Evolutionary conservation across 1,140 invertebrate genomes (phyloP).

Genomic region (Leptopilina clavipes): DNA sequence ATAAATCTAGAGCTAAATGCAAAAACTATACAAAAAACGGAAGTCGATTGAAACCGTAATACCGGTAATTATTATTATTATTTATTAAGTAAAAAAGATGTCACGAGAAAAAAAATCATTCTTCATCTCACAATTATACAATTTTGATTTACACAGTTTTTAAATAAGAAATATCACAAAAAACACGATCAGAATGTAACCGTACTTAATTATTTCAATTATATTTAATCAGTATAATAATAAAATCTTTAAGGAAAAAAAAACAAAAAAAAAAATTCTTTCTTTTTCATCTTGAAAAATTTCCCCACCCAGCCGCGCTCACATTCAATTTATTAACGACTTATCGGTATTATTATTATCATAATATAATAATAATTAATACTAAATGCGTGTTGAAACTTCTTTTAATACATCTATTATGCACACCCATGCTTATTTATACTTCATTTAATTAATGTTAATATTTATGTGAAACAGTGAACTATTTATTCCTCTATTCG

Average conservation of each 20-base stretch:
- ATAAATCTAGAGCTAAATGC: constrained; percentile 23
- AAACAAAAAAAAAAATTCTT: background rate
- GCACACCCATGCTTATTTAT: constrained; percentile 65
- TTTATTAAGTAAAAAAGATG: constrained; percentile 7
- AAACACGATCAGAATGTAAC: constrained; percentile 28
- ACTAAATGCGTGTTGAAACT: constrained; percentile 58
- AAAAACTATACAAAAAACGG: constrained; percentile 25
- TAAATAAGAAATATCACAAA: constrained; percentile 25
- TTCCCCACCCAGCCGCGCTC: background rate
- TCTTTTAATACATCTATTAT: constrained; percentile 59
- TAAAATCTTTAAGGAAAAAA: too few species aligned
- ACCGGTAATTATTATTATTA: background rate
- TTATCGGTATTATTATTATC: constrained; percentile 41
- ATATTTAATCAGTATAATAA: background rate
- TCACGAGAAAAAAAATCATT: constrained; percentile 7
- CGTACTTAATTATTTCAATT: constrained; percentile 15
- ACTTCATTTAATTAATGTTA: constrained; percentile 50
- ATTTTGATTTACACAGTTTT: constrained; percentile 21
- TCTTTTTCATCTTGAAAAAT: background rate
- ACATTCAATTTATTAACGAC: constrained; percentile 23
- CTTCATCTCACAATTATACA: background rate
- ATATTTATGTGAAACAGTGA: constrained; percentile 60
- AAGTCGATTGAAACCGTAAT: constrained; percentile 25
- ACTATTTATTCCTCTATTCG: constrained; percentile 54
- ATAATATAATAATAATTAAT: constrained; percentile 40